A percentile compares a stretch with the other conserved stretches of the same genome.
Evolutionary conservation across 2,888 invertebrate species (phyloP).

Genomic region (Aradus depressus): DNA sequence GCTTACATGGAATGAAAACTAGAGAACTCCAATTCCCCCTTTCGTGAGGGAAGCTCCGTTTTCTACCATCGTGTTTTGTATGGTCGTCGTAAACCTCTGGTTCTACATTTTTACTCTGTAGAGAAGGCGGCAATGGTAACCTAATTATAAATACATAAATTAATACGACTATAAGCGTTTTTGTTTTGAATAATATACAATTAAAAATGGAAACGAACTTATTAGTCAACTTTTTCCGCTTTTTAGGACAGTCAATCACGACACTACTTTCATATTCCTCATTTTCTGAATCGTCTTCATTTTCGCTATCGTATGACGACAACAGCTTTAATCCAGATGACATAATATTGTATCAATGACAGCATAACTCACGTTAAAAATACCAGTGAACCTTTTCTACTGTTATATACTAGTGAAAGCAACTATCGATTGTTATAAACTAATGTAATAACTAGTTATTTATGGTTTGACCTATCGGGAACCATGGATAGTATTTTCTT

Average conservation of each 20-base stretch:
- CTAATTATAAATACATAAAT: background rate
- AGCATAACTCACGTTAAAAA: no score
- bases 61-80: conserved; percentile 55
- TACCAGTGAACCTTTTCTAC: no score
- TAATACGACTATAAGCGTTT: background rate
- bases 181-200: no score
- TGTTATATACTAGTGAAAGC: no score
- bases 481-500: no score
- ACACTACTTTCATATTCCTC: background rate
- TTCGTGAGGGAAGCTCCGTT: conserved; percentile 71
- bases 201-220: background rate
- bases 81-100: conserved; percentile 45
- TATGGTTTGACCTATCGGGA: no score
- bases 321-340: background rate
- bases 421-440: no score
- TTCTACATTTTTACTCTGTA: background rate
- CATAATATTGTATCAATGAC: no score
- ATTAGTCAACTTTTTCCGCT: background rate
- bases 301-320: background rate
- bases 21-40: conserved; percentile 87
- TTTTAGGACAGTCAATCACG: background rate
- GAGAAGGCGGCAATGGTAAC: conserved; percentile 19
- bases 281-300: background rate
- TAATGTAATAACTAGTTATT: no score
- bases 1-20: conserved; percentile 61